Evolutionary conservation across 2,797 vertebrate genomes (phyloP).

Genomic region (Sus cebifrons): DNA sequence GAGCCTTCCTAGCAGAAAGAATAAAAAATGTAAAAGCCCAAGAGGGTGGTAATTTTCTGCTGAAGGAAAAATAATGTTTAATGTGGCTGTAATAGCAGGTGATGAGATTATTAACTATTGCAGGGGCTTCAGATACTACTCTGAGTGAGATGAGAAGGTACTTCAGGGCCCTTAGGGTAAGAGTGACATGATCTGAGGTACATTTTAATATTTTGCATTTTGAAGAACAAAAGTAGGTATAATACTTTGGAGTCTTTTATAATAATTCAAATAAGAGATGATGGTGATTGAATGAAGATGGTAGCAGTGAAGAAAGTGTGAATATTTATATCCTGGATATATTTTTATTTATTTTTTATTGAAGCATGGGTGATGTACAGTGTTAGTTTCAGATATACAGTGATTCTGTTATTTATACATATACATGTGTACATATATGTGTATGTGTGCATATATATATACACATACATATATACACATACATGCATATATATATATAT

Average conservation of each 20-base stretch:
- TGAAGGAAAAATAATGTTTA: not conserved
- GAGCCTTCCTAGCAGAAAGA: not conserved
- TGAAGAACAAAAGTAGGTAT: not conserved
- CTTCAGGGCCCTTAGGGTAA: not conserved
- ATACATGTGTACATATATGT: no score
- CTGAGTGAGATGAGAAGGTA: not conserved
- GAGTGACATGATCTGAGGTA: not conserved
- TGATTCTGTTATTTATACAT: no score
- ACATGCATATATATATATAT: no score
- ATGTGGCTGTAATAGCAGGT: not conserved
- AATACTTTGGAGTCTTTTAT: not conserved
- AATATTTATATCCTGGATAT: not conserved
- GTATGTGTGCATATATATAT: no score
- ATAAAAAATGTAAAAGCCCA: not conserved
- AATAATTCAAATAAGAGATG: not conserved
- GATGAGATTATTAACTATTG: not conserved
- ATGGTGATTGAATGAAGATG: not conserved
- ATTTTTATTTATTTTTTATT: conserved; percentile 11
- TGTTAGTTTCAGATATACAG: no score
- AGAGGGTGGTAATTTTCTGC: not conserved
- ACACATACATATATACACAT: no score
- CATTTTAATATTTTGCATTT: not conserved
- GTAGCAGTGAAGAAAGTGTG: not conserved
- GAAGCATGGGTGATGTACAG: no score
- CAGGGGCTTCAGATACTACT: not conserved